A percentile compares a stretch with the other conserved stretches of the same genome.
phyloP scores from a whole-genome alignment of 2,113 vertebrate species.

The Oncorhynchus nerka region DNA sequence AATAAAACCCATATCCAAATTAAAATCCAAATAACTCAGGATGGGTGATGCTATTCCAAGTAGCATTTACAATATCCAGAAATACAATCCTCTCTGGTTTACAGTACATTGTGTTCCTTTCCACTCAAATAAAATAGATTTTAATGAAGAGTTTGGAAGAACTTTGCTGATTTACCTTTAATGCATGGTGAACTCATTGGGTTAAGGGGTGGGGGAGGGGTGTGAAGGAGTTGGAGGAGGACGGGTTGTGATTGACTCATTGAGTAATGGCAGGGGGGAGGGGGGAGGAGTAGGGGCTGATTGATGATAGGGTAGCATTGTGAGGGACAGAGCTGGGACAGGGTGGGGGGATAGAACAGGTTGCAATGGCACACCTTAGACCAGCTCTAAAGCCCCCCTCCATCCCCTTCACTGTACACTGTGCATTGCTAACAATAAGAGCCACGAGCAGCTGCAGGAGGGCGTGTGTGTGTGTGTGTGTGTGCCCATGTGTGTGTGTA shows the following conservation, averaged over 20 bases:
- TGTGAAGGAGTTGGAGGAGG: constrained; percentile 38
- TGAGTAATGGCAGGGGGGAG: no score
- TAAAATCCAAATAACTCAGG: background rate
- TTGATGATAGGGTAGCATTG: no score
- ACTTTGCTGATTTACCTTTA: constrained; percentile 10
- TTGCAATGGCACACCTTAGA: background rate
- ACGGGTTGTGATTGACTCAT: background rate
- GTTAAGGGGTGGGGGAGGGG: constrained; percentile 10
- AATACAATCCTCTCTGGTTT: background rate
- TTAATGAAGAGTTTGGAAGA: constrained; percentile 52
- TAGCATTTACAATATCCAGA: background rate
- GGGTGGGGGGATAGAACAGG: no score
- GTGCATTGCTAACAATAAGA: constrained; percentile 47
- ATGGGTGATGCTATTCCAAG: background rate
- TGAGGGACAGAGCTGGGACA: background rate
- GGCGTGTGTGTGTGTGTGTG: background rate
- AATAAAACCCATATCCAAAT: constrained; percentile 50
- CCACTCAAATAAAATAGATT: constrained; percentile 16
- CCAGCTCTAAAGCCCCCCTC: background rate
- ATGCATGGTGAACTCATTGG: background rate
- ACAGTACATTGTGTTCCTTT: background rate
- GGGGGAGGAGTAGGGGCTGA: background rate
- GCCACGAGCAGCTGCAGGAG: constrained; percentile 22
- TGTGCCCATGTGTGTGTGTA: background rate
- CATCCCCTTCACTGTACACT: background rate